Percentiles rank a stretch among this genome's conserved stretches.
These are phyloP conservation scores for Hypomecis atomaria DNA, from an alignment of 2,888 invertebrate genomes.

Conservation along the genomic window DNA sequence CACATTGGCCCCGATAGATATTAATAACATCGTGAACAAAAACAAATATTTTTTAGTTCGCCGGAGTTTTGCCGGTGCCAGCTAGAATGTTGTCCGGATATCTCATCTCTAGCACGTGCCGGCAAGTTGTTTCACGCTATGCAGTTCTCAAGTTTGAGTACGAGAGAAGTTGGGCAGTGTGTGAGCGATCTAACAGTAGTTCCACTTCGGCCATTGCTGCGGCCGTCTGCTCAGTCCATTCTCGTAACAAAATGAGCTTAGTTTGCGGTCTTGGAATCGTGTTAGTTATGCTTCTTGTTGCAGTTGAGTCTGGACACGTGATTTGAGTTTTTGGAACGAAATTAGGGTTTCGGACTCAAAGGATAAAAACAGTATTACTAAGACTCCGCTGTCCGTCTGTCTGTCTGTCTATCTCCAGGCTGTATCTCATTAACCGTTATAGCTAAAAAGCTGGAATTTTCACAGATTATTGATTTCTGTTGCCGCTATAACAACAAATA, in stretches of 20 bases:
- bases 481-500: too few relatives aligned
- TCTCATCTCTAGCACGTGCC: slow-evolving; percentile 1
- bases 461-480: too few relatives aligned
- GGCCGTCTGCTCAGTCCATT: slow-evolving; percentile 3
- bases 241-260: slow-evolving; percentile 1
- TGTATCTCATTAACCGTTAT: too few relatives aligned
- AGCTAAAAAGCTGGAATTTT: too few relatives aligned
- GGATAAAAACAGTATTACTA: too few relatives aligned
- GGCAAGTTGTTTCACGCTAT: slow-evolving; percentile 15
- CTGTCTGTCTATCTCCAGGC: too few relatives aligned
- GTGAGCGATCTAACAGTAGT: slow-evolving; percentile 14
- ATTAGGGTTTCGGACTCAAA: not conserved
- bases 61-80: not conserved
- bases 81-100: not conserved
- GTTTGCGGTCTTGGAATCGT: slow-evolving; percentile 6
- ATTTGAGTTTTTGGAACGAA: not conserved
- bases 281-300: slow-evolving; percentile 3
- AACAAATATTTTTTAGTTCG: too few relatives aligned
- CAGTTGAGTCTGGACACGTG: not conserved
- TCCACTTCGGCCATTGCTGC: slow-evolving; percentile 5
- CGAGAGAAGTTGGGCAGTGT: slow-evolving; percentile 12
- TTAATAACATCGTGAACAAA: too few relatives aligned
- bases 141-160: slow-evolving; percentile 7
- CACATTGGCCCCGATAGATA: too few relatives aligned
- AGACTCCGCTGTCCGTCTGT: too few relatives aligned